Base-by-base conservation (phyloP, 1,140 invertebrate genomes). In the Chrysoperla carnea region DNA sequence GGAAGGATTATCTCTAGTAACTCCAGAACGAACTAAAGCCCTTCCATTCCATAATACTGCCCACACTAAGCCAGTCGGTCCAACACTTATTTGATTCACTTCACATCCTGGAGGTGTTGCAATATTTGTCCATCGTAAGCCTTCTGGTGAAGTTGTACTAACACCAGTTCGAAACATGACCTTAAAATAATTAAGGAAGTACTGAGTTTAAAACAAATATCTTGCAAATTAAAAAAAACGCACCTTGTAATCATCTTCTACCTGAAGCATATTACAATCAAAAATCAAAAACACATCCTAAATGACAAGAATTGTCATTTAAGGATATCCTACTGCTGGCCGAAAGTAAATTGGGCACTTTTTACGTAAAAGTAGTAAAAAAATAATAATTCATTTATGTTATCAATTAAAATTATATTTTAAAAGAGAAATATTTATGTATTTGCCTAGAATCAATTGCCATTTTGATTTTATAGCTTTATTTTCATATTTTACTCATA, bases 141-240 rank as follows among this genome's bases (percentile, higher is more conserved):
- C 89, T 68, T 93, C 89, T 1, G 88, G 89, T 45, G 80, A 80
- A 31, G 68, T 76, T 36, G 73, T 74, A 47, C 71, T 79, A 4
- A 91, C 85, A 6, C 81, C 80, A 42, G 74, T 71, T 46, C 89
- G 69, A 52, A 82, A 87, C 78, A 91, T 87, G 23, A 89, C 77
- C 78, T 80, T 33, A 11, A 50, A 39, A 52, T 41, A 37, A 39
- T 46, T 11, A 42, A 39, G 40, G 49, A 37, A 46, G 33, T 42
- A 36, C 13, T 12, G 2, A 4, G 31, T 33, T 33, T 11, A 12
- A 33, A 33, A 40, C 17, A 31, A 33, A 2, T 40, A 39, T 13
- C 17, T 23, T 23, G 5, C 2, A 23, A 23, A 23, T 23, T 3
- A 23, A 23, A 23, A 23, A 23, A 23, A 23, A 23, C 17, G 17